Percentiles rank a stretch among this genome's conserved stretches.
These are phyloP conservation scores for Metallyticus violacea DNA, from an alignment of 2,888 invertebrate species.

Conservation along the genomic window DNA sequence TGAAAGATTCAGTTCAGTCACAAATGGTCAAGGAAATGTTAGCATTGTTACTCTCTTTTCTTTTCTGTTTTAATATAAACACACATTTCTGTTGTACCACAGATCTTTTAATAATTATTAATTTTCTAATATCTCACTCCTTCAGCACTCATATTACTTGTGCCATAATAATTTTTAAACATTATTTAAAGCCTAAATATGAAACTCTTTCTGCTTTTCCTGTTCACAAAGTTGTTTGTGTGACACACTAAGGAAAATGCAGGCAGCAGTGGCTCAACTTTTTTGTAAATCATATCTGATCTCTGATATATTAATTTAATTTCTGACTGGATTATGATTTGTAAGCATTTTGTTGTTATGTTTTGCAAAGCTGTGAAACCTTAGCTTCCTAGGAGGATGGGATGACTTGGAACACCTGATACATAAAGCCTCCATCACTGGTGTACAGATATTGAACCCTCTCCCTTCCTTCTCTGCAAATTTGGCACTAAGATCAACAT, in stretches of 20 bases:
- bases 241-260: not conserved
- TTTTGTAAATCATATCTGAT: conserved; percentile 2
- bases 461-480: too few species aligned
- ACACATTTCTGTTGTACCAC: not conserved
- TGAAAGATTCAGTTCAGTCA: not conserved
- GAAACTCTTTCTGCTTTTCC: not conserved
- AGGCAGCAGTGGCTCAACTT: conserved; percentile 1
- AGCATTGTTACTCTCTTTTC: not conserved
- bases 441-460: not conserved
- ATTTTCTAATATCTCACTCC: not conserved
- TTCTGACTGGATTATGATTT: too few species aligned
- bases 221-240: not conserved
- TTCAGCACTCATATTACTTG: not conserved
- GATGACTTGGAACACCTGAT: not conserved
- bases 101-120: not conserved
- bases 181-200: not conserved
- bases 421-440: not conserved
- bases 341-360: not conserved
- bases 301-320: not conserved
- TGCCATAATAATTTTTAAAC: conserved; percentile 1
- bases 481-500: not conserved
- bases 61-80: not conserved
- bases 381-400: not conserved
- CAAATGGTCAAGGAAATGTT: too few species aligned
- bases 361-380: not conserved